Percentiles rank a stretch among this genome's conserved stretches.
Evolutionary conservation across 2,113 vertebrate genomes (phyloP).

Genomic region (Lasiurus cinereus): DNA sequence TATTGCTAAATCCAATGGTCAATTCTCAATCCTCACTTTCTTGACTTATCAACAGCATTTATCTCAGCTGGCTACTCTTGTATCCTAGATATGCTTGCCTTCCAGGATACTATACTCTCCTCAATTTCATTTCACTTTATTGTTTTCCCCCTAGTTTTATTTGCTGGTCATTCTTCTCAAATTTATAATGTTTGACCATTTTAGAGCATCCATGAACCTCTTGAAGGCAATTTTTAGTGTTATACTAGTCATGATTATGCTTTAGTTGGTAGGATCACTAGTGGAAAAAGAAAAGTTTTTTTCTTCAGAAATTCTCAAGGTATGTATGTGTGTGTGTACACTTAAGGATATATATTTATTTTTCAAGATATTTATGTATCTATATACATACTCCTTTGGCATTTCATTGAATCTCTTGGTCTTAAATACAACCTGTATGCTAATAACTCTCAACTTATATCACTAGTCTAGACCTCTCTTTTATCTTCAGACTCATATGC

Average conservation of each 20-base stretch:
- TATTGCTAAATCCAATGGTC: background rate
- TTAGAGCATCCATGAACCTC: background rate
- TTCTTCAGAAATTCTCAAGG: background rate
- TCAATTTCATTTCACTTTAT: background rate
- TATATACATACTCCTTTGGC: background rate
- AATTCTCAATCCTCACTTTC: background rate
- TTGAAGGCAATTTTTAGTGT: background rate
- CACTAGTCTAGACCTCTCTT: background rate
- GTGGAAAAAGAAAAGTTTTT: background rate
- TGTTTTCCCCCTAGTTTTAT: background rate
- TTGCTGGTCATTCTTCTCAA: constrained; percentile 5
- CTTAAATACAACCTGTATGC: background rate
- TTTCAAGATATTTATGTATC: background rate
- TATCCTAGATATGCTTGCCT: background rate
- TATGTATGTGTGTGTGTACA: background rate
- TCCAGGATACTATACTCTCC: background rate
- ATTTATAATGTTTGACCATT: background rate
- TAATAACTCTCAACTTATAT: constrained; percentile 47
- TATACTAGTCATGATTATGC: background rate
- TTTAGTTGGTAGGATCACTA: background rate
- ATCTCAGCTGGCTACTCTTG: background rate
- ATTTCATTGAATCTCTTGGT: background rate
- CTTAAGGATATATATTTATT: background rate
- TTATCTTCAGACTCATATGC: background rate
- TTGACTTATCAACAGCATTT: background rate